Percentiles rank a stretch among this genome's conserved stretches.
These are phyloP conservation scores for Paradoxurus hermaphroditus DNA, from an alignment of 2,113 vertebrate genomes.

Conservation along the genomic window DNA sequence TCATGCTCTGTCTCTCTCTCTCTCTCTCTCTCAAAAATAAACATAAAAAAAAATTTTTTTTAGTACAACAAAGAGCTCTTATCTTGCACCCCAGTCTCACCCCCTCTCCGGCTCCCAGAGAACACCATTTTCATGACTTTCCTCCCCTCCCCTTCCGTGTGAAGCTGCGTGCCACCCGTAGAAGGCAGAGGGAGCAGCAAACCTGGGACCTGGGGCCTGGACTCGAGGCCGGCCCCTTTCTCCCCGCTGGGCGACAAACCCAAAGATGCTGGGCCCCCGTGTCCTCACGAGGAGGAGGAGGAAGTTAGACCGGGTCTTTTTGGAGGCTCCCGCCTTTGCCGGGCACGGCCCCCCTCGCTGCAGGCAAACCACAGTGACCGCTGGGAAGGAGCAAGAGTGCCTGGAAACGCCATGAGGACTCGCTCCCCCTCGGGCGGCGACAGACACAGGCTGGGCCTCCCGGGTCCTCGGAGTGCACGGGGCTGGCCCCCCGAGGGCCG, in stretches of 20 bases:
- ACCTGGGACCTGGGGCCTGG: not conserved
- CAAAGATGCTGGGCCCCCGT: not conserved
- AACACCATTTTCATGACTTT: not conserved
- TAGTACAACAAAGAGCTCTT: not conserved
- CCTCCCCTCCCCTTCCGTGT: too few relatives aligned
- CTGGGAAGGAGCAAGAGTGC: not conserved
- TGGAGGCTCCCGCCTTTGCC: not conserved
- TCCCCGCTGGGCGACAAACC: not conserved
- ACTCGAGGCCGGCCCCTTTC: not conserved
- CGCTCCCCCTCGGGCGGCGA: too few relatives aligned
- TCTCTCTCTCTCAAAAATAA: not conserved
- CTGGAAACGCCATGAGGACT: not conserved
- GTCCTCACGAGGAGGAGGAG: not conserved
- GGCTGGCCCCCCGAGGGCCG: not conserved
- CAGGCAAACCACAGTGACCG: too few relatives aligned
- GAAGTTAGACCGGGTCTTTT: not conserved
- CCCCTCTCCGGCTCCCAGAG: not conserved
- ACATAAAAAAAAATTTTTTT: not conserved
- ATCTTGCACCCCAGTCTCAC: not conserved
- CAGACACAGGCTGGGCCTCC: not conserved
- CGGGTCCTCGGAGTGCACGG: fast-evolving
- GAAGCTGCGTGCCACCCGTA: too few relatives aligned
- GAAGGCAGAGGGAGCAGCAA: too few relatives aligned
- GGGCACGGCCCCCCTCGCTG: too few relatives aligned
- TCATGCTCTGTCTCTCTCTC: not conserved